Conservation (phyloP, 2,888 invertebrate species). For the Sinodicranocentrus sp. region DNA sequence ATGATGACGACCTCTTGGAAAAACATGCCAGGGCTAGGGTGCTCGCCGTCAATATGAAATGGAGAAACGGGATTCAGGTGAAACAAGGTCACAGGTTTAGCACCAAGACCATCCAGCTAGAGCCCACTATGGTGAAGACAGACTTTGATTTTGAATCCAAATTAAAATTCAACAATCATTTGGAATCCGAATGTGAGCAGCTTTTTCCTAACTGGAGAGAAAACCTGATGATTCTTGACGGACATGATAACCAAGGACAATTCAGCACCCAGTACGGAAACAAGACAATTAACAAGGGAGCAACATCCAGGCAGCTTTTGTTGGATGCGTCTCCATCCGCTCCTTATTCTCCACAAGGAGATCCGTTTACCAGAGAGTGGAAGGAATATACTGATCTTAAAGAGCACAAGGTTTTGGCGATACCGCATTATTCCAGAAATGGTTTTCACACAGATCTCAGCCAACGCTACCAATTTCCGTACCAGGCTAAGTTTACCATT, state of each 20-base stretch:
- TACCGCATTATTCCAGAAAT: conserved; percentile 59
- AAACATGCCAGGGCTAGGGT: conserved; percentile 40
- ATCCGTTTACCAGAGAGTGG: conserved; percentile 37
- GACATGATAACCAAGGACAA: conserved; percentile 63
- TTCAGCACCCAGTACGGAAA: not conserved
- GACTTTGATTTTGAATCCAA: conserved; percentile 69
- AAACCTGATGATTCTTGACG: conserved; percentile 60
- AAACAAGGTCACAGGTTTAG: conserved; percentile 42
- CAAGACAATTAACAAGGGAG: conserved; percentile 11
- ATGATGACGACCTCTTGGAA: not conserved
- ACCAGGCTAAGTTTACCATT: conserved; percentile 67
- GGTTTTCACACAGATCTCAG: conserved; percentile 64
- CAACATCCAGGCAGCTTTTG: too few relatives aligned
- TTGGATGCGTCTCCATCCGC: conserved; percentile 10
- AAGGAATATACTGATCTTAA: conserved; percentile 53
- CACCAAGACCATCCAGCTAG: conserved; percentile 34
- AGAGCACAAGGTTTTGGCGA: conserved; percentile 65
- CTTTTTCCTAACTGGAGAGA: conserved; percentile 54
- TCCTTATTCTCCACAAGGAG: not conserved
- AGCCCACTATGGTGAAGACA: conserved; percentile 47
- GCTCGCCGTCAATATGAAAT: conserved; percentile 58
- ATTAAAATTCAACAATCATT: conserved; percentile 55
- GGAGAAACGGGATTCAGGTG: conserved; percentile 68
- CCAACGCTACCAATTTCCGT: conserved; percentile 63
- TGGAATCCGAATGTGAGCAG: conserved; percentile 44